Evolutionary conservation across 2,888 invertebrate species (phyloP).

Genomic region (Apocheima hispidaria): DNA sequence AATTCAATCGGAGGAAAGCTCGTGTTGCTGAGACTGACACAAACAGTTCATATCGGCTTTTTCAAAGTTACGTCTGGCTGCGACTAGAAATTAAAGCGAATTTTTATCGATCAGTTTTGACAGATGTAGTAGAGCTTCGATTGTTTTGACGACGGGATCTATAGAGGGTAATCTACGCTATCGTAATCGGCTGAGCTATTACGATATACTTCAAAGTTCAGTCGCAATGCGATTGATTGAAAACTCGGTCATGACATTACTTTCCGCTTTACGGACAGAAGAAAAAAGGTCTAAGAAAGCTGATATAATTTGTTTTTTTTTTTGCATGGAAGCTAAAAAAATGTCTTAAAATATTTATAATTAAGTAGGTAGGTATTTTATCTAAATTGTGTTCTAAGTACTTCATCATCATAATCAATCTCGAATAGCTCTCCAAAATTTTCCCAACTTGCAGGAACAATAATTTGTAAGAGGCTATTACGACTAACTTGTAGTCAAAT

Average conservation of each 20-base stretch:
- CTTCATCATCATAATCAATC: not conserved
- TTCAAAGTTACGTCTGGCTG: too few species aligned
- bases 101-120: too few species aligned
- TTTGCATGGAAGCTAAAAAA: not conserved
- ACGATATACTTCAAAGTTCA: too few species aligned
- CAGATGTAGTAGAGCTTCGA: too few species aligned
- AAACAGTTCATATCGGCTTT: too few species aligned
- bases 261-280: not conserved
- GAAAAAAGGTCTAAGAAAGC: not conserved
- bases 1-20: too few species aligned
- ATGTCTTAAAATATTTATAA: not conserved
- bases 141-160: too few species aligned
- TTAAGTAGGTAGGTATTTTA: not conserved
- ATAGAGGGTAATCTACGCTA: not conserved
- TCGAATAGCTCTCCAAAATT: not conserved
- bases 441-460: not conserved
- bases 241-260: too few species aligned
- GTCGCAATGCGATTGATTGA: too few species aligned
- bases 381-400: not conserved
- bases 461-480: not conserved
- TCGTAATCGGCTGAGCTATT: not conserved
- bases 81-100: too few species aligned
- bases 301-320: not conserved
- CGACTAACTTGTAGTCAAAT: not conserved
- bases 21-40: too few species aligned